These are phyloP conservation scores for Psittacus erithacus DNA, from an alignment of 2,113 vertebrate species.

Conservation along the genomic window DNA sequence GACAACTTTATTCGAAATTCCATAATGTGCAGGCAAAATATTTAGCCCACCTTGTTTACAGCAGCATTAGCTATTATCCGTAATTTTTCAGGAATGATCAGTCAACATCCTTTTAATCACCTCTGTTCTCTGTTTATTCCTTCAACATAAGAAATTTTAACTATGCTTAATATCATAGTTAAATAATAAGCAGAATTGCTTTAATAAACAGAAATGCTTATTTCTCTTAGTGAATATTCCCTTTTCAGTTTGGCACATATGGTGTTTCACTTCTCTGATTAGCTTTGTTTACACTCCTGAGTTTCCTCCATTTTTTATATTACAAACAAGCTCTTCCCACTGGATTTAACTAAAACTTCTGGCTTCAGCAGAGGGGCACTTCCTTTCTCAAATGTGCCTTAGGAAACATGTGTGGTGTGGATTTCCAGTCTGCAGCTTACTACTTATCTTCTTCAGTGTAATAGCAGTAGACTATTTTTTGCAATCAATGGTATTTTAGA, in stretches of 20 bases:
- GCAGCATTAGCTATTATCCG: background rate
- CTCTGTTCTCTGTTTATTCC: background rate
- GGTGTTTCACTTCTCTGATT: background rate
- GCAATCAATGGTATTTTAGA: background rate
- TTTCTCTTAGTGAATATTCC: background rate
- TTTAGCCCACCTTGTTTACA: background rate
- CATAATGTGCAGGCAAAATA: background rate
- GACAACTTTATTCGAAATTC: background rate
- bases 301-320: background rate
- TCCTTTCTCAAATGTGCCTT: background rate
- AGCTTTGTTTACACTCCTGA: background rate
- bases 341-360: background rate
- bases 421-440: background rate
- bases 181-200: background rate
- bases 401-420: background rate
- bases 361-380: background rate
- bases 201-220: background rate
- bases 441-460: background rate
- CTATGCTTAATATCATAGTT: background rate
- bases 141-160: background rate
- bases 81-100: background rate
- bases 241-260: background rate
- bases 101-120: background rate
- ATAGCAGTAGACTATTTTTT: background rate
- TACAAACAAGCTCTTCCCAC: background rate